Evolutionary conservation across 2,113 vertebrate genomes (phyloP).

Genomic region (Pangasianodon gigas): DNA sequence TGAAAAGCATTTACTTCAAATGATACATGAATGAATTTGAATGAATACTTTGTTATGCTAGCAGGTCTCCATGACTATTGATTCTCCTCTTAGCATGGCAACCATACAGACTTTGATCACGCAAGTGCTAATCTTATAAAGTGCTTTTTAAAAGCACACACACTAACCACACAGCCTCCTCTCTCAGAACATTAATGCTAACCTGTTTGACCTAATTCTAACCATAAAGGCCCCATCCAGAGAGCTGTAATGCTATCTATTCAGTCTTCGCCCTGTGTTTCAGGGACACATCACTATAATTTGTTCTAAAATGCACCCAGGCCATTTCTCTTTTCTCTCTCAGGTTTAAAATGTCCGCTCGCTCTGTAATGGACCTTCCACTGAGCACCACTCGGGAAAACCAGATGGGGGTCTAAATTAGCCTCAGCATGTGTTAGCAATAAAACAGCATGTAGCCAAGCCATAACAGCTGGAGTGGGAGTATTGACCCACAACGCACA

Average conservation of each 20-base stretch:
- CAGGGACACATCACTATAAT: not conserved
- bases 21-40: no score
- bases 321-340: not conserved
- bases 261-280: not conserved
- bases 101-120: not conserved
- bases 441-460: conserved; percentile 6
- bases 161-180: not conserved
- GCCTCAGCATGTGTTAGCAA: conserved; percentile 24
- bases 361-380: not conserved
- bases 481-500: not conserved
- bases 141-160: not conserved
- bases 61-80: no score
- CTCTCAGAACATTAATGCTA: not conserved
- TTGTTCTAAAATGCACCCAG: not conserved
- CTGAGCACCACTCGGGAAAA: not conserved
- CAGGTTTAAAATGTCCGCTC: not conserved
- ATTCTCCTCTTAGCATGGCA: not conserved
- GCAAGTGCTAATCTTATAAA: not conserved
- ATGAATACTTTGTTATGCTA: no score
- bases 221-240: not conserved
- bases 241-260: not conserved
- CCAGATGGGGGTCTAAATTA: conserved; percentile 32
- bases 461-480: conserved; percentile 28
- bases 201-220: not conserved
- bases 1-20: no score